Conservation (phyloP, 2,888 invertebrate species). For the Netelia melanura region DNA sequence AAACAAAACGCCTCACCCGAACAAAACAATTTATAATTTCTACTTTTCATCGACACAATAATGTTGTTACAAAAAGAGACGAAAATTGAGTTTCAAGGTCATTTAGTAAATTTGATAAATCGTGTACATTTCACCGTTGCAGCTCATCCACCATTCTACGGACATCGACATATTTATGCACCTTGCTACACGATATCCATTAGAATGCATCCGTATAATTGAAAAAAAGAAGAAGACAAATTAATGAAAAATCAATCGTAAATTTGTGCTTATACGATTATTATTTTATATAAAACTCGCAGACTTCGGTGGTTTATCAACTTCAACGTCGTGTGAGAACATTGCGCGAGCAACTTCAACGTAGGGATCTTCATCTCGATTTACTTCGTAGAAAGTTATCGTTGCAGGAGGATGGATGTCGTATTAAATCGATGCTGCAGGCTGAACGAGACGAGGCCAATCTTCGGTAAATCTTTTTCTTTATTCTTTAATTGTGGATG, state of each 20-base stretch:
- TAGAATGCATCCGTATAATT: slow-evolving; percentile 25
- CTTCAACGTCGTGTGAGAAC: slow-evolving; percentile 94
- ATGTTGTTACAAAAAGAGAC: too few species aligned
- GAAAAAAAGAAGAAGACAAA: slow-evolving; percentile 5
- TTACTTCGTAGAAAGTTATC: slow-evolving; percentile 94
- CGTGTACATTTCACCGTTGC: slow-evolving; percentile 25
- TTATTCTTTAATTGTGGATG: slow-evolving; percentile 34
- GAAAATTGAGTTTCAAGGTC: not conserved
- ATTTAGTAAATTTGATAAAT: slow-evolving; percentile 12
- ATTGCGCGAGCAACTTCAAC: slow-evolving; percentile 95
- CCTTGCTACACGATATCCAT: slow-evolving; percentile 15
- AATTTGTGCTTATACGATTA: not conserved
- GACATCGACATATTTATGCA: slow-evolving; percentile 28
- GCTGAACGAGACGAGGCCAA: slow-evolving; percentile 85
- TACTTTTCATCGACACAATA: too few species aligned
- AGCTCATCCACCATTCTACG: slow-evolving; percentile 40
- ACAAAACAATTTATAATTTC: not conserved
- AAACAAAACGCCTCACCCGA: not conserved
- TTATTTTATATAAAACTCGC: slow-evolving; percentile 72
- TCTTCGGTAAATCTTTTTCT: slow-evolving; percentile 79
- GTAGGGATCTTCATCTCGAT: slow-evolving; percentile 96
- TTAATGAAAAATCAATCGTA: not conserved
- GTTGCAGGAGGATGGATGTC: slow-evolving; percentile 91
- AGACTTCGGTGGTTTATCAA: slow-evolving; percentile 95
- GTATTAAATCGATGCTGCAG: slow-evolving; percentile 87